These are phyloP conservation scores for Eugnorisma glareosa DNA, from an alignment of 2,888 invertebrate species.

Conservation along the genomic window DNA sequence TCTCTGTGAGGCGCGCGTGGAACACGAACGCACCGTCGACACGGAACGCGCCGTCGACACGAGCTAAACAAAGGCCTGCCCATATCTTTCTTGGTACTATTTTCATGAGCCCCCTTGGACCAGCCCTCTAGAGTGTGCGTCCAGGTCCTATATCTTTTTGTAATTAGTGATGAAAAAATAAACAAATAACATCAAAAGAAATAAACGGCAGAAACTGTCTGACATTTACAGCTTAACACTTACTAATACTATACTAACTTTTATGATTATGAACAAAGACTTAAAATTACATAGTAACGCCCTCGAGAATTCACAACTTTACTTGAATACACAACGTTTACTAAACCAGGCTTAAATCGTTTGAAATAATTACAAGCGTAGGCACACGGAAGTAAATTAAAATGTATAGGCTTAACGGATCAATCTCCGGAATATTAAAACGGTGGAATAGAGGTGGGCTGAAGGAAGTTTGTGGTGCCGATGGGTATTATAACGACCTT, in stretches of 20 bases:
- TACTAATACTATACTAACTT: neutral
- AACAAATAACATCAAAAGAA: neutral
- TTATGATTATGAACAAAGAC: neutral
- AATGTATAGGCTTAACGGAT: constrained; percentile 71
- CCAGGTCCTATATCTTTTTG: neutral
- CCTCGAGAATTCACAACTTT: constrained; percentile 33
- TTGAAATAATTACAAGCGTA: constrained; percentile 64
- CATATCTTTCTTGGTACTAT: too few relatives aligned
- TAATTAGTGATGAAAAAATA: neutral
- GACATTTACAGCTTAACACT: neutral
- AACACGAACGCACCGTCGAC: too few relatives aligned
- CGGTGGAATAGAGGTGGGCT: constrained; percentile 63
- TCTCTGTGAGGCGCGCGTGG: too few relatives aligned
- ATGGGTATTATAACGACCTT: constrained; percentile 37
- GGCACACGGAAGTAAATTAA: constrained; percentile 68
- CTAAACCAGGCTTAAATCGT: constrained; percentile 56
- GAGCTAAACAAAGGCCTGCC: too few relatives aligned
- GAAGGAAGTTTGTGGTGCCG: constrained; percentile 56
- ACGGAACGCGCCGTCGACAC: too few relatives aligned
- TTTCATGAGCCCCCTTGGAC: neutral
- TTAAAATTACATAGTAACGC: constrained; percentile 30
- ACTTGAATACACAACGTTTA: constrained; percentile 36
- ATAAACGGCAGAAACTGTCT: too few relatives aligned
- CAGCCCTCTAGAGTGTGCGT: neutral
- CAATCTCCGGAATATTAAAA: constrained; percentile 78